Base-by-base conservation (phyloP, 2,888 invertebrate genomes). In the Epinotia nisella region DNA sequence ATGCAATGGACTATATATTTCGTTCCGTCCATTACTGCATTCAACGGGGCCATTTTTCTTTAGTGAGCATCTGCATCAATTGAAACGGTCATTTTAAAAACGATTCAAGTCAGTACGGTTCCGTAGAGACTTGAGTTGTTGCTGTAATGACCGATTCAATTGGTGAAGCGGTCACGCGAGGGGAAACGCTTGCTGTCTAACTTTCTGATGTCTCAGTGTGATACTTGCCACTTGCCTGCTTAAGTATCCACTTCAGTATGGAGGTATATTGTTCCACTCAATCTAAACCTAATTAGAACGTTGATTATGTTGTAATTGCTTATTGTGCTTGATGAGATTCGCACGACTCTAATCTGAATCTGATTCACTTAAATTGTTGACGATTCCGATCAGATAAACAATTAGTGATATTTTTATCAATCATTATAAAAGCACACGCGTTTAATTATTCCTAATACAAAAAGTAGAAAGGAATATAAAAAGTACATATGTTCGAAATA, bases 101-200 rank as follows among this genome's bases (percentile, higher is more conserved):
- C 53, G 66, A 15, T 39, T 21, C 19, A 66, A 56, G 66, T 55
- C 10, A n/a, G 21, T 66, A 10, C 21, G 55, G 15, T 41, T 10
- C 19, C 41, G 35, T 66, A 11, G 21, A 39, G 41, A 66, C 41
- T 56, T 66, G 21, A 41, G 55, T 41, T 39, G 66, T 66, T 66
- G 15, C 21, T 56, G 66, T 45, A 35, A 55, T 41, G 41, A 21
- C 39, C 21, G n/a, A 53, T n/a, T 66, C 79, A 78, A 82, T 82
- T 79, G 74, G 74, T 77, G 81, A 81, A 76, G 78, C 78, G 80
- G 80, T 85, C 88, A 88, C 85, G 87, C 87, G 76, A 86, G 80
- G 82, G 79, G 81, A 82, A 81, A 81, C 64, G 68, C 19, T 70
- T 51, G 75, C 75, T 71, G 76, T 71, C 64, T 70, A 62, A 66